Evolutionary conservation across 2,113 vertebrate species (phyloP).

Genomic region (Synodontis membranacea): DNA sequence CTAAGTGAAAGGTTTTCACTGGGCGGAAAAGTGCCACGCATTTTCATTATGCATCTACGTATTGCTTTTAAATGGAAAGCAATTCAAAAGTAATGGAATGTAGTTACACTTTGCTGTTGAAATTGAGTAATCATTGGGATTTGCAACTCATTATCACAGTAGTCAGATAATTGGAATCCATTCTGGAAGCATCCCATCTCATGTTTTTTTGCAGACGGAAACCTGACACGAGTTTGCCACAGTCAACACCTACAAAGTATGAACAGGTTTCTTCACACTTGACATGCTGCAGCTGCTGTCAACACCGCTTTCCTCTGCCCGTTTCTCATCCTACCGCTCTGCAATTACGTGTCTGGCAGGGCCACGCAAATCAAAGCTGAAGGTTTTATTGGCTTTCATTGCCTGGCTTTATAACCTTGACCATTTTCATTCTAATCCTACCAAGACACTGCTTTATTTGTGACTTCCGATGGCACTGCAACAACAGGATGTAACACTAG

Average conservation of each 20-base stretch:
- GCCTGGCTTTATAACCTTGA: conserved; percentile 55
- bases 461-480: conserved; percentile 15
- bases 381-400: conserved; percentile 58
- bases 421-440: conserved; percentile 51
- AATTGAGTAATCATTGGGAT: conserved; percentile 26
- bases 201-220: not conserved
- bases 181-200: not conserved
- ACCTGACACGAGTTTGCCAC: not conserved
- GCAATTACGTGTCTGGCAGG: conserved; percentile 50
- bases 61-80: conserved; percentile 23
- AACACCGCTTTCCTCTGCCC: conserved; percentile 35
- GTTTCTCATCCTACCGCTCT: conserved; percentile 33
- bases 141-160: conserved; percentile 21
- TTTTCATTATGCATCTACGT: not conserved
- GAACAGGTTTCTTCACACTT: conserved; percentile 42
- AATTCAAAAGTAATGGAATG: conserved; percentile 28
- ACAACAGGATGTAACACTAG: conserved; percentile 29
- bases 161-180: conserved; percentile 34
- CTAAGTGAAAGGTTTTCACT: conserved; percentile 13
- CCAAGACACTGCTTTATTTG: conserved; percentile 30
- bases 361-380: conserved; percentile 54
- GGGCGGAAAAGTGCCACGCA: not conserved
- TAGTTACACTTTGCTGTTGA: conserved; percentile 3
- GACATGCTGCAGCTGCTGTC: conserved; percentile 37
- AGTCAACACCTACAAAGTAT: conserved; percentile 30